phyloP scores from a whole-genome alignment of 2,888 invertebrate species.

The Atethmia centrago region DNA sequence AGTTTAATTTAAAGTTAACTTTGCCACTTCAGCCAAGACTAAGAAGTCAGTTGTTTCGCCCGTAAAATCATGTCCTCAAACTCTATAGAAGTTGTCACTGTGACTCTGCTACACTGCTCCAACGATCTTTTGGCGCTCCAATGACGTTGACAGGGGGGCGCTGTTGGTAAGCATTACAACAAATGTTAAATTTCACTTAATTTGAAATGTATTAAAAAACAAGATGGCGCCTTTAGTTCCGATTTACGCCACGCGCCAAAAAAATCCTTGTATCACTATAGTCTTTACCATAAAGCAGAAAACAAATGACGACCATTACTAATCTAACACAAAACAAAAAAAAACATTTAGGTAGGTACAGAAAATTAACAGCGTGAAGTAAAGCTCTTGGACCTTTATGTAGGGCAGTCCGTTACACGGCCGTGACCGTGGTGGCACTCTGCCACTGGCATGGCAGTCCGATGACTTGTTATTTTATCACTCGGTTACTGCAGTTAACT shows the following conservation, averaged over 20 bases:
- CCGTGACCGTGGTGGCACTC: slow-evolving; percentile 81
- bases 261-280: neutral
- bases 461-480: slow-evolving; percentile 74
- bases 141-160: neutral
- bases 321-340: neutral
- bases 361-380: slow-evolving; percentile 59
- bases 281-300: neutral
- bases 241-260: neutral
- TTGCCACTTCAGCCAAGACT: neutral
- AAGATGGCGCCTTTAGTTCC: neutral
- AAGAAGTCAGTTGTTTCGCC: neutral
- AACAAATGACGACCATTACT: slow-evolving; percentile 10
- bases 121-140: neutral
- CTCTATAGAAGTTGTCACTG: neutral
- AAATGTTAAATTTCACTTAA: neutral
- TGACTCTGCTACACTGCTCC: neutral
- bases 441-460: slow-evolving; percentile 48
- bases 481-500: slow-evolving; percentile 66
- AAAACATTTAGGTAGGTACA: slow-evolving; percentile 1
- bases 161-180: neutral
- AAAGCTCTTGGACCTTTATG: slow-evolving; percentile 78
- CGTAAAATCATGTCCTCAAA: neutral
- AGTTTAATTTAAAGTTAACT: neutral
- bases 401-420: slow-evolving; percentile 87
- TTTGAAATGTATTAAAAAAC: neutral